Evolutionary conservation across 2,888 invertebrate species (phyloP), one percentile per base, ranked within the genome.

Genomic region (Actias luna): DNA sequence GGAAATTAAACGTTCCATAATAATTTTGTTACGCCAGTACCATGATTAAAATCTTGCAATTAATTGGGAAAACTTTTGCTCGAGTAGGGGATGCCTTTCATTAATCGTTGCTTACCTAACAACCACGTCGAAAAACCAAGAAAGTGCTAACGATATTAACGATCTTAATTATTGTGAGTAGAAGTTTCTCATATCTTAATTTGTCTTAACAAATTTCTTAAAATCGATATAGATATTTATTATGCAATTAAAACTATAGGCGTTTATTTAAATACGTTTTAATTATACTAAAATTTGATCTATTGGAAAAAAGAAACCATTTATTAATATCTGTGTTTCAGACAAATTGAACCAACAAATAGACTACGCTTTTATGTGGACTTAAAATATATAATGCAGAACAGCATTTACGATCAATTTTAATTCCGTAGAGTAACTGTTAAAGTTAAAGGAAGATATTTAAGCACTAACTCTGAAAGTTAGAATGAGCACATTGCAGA

Each of bases 1-100:
- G 84, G 82, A 89, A 91, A 92, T 92, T 91, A 92, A 92, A 87
- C 87, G 89, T 85, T 79, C 89, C 86, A 89, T 91, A 88, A 92
- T 89, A 88, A 90, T 89, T 88, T 84, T 76, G 87, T 85, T 85
- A 87, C 84, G 87, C 84, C 87, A 85, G 88, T 81, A 82, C 80
- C 82, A 85, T 89, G 89, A 92, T 91, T 90, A 90, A 89, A 91
- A 90, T 86, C 86, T 86, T 86, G 79, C 83, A 87, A 92, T 92
- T 92, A 92, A 92, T 92, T 89, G 87, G 81, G 79, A 85, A 88
- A 91, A 91, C 76, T 90, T 90, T 78, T 77, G 72, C 71, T 72
- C 69, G 76, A 74, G 73, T 76, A 69, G 81, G 80, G 83, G 81
- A 77, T 79, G 77, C 67, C 67, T 70, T 70, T 75, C 79, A 76